A percentile compares a stretch with the other conserved stretches of the same genome.
Conservation (phyloP, 2,113 vertebrate species). For the Chamaetylas fuelleborni region DNA sequence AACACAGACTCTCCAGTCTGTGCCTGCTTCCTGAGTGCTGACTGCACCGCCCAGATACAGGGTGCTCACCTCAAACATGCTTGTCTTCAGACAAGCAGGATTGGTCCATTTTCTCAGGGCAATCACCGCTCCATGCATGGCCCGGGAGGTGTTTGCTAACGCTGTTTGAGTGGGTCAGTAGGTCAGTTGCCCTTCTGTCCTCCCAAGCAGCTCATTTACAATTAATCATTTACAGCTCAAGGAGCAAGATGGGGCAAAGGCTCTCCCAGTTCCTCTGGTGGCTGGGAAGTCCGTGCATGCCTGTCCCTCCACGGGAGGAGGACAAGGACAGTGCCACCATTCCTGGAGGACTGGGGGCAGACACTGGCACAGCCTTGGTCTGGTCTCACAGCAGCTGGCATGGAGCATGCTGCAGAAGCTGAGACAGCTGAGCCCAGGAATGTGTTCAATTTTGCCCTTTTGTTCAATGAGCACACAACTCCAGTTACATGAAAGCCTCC, state of each 20-base stretch:
- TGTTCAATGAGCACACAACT: not conserved
- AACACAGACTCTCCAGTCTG: not conserved
- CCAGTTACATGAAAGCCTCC: not conserved
- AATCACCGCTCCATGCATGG: accelerated
- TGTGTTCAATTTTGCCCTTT: not conserved
- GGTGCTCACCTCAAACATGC: not conserved
- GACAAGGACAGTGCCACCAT: not conserved
- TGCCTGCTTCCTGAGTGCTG: not conserved
- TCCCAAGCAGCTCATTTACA: not conserved
- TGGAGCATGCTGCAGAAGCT: not conserved
- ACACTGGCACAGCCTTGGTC: not conserved
- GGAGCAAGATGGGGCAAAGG: not conserved
- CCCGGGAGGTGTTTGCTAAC: accelerated
- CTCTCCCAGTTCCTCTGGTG: not conserved
- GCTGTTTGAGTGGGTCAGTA: accelerated
- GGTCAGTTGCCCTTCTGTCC: not conserved
- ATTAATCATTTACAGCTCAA: not conserved
- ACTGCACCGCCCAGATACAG: not conserved
- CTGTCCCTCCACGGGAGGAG: accelerated
- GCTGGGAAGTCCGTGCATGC: accelerated
- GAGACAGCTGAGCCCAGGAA: not conserved
- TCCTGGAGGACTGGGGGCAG: accelerated
- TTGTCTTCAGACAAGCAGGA: not conserved
- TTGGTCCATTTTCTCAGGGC: not conserved
- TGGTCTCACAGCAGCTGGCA: not conserved